Conservation (phyloP, 2,888 invertebrate genomes). For the Pristionchus fissidentatus region DNA sequence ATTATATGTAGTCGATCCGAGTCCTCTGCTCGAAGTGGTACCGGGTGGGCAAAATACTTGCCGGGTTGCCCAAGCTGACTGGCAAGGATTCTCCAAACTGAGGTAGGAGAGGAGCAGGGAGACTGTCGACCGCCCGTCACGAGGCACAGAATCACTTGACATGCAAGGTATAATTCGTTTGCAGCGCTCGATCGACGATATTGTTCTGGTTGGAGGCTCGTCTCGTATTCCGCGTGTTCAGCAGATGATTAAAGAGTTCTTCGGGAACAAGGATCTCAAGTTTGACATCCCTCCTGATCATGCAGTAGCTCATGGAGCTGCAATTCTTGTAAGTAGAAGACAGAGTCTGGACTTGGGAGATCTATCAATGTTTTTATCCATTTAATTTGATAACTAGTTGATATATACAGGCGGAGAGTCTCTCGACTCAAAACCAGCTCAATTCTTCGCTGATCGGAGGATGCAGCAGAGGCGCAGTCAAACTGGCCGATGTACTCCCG, state of each 20-base stretch:
- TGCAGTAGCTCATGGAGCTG: conserved; percentile 29
- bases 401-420: background rate
- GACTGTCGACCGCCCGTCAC: background rate
- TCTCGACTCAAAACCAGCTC: background rate
- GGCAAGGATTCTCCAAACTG: no score
- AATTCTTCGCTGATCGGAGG: background rate
- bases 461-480: background rate
- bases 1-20: no score
- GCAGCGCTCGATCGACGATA: conserved; percentile 2
- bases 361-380: background rate
- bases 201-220: conserved; percentile 24
- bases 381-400: background rate
- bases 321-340: conserved; percentile 1
- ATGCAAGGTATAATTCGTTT: no score
- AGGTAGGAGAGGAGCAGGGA: no score
- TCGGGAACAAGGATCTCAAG: background rate
- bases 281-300: conserved; percentile 35
- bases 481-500: background rate
- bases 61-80: no score
- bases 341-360: background rate
- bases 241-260: conserved; percentile 14
- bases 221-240: conserved; percentile 23
- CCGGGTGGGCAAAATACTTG: no score
- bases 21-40: no score
- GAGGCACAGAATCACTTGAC: no score